Base-by-base conservation (phyloP, 2,113 vertebrate species). In the Fulica atra region DNA sequence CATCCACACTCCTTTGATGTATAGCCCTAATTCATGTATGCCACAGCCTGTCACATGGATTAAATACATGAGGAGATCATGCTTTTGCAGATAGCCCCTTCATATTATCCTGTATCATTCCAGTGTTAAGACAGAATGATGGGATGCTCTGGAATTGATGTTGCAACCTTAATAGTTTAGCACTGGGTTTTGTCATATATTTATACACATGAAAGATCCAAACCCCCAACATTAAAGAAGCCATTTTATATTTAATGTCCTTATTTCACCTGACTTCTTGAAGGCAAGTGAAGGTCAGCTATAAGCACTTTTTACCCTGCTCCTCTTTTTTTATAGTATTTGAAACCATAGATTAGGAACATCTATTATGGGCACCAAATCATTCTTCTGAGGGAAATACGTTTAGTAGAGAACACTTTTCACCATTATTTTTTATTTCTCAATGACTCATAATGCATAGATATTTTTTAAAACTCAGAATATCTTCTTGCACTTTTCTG, bases 381-480 rank as follows among this genome's bases (percentile, higher is more conserved):
- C 48, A 65, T 89, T 89, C 24, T 77, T 81, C 86, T 85, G 48
- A 63, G 36, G 61, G 38, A 65, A 86, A 9, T 53, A 51, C 72
- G 29, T 86, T 96, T 96, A 89, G 79, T 11, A 73, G 54, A 50
- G 40, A 77, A 53, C 74, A 42, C 24, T 90, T 95, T 92, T 71
- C 38, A 80, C 17, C 38, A 59, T 79, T 57, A 26, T 80, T 81
- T 68, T 91, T 93, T 95, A 91, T 53, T 95, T 96, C 51, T 96
- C 51, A 96, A 94, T 92, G 64, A 95, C 20, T 94, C 59, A 64
- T 31, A 25, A 54, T 76, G 40, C 26, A 61, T 25, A 71, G 40
- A 46, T 35, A 15, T 76, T 77, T 81, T 74, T 42, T 53, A 40
- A 14, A 65, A 51, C 10, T n/a, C 1, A 2, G 14, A 81, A 61